Evolutionary conservation across 2,113 vertebrate genomes (phyloP).

Genomic region (Lucifuga dentata): DNA sequence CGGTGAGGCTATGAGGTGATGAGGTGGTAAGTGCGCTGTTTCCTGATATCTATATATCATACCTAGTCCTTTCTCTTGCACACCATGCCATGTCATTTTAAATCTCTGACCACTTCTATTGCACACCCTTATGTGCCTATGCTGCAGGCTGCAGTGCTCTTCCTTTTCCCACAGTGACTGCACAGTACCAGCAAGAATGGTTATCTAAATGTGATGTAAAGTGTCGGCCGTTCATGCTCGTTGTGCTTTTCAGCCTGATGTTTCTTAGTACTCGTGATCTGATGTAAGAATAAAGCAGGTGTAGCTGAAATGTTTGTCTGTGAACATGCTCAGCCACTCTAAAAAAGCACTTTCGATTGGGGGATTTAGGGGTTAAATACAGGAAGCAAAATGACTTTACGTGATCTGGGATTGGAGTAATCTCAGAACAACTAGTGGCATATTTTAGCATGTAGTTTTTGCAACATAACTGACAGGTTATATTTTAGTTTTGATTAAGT

Average conservation of each 20-base stretch:
- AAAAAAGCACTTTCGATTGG: background rate
- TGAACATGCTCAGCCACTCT: conserved; percentile 1
- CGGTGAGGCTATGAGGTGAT: too few species aligned
- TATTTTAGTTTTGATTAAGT: conserved; percentile 22
- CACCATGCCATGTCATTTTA: conserved; percentile 35
- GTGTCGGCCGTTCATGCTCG: too few species aligned
- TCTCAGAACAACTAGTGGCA: too few species aligned
- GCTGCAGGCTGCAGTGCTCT: conserved; percentile 40
- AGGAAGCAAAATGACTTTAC: conserved; percentile 4
- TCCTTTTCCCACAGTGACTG: conserved; percentile 12
- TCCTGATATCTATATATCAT: conserved; percentile 31
- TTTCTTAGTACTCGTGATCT: conserved; percentile 35
- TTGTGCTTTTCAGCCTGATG: conserved; percentile 29
- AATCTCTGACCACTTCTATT: conserved; percentile 28
- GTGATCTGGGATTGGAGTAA: too few species aligned
- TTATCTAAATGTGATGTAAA: conserved; percentile 30
- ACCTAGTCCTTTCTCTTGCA: conserved; percentile 26
- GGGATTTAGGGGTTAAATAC: background rate
- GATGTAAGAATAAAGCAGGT: conserved; percentile 56
- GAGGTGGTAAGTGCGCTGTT: conserved; percentile 5
- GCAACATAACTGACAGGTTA: background rate
- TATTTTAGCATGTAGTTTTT: background rate
- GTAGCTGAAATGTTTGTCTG: conserved; percentile 52
- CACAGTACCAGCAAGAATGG: conserved; percentile 18
- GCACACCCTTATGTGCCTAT: conserved; percentile 28